Percentiles rank a stretch among this genome's conserved stretches.
phyloP scores from a whole-genome alignment of 2,888 invertebrate species.

The Notocelia uddmanniana region DNA sequence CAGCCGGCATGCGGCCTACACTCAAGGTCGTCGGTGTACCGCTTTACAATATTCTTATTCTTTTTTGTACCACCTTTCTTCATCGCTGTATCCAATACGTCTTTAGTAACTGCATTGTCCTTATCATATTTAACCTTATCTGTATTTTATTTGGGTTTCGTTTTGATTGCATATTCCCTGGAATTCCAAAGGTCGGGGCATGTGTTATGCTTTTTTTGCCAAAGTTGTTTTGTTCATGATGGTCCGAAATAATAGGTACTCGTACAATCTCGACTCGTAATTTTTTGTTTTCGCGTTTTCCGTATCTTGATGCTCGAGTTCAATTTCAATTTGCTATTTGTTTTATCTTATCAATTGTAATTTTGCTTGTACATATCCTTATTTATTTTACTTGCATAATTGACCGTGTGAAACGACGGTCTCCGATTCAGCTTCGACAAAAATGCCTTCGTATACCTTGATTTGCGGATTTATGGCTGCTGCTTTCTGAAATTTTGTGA shows the following conservation, averaged over 20 bases:
- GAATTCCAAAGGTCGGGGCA: constrained; percentile 81
- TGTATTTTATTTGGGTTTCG: constrained; percentile 46
- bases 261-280: constrained; percentile 41
- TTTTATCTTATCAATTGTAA: constrained; percentile 38
- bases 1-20: constrained; percentile 82
- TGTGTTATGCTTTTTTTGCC: constrained; percentile 79
- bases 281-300: constrained; percentile 23
- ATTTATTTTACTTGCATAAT: constrained; percentile 18
- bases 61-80: constrained; percentile 80
- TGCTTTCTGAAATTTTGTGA: no score
- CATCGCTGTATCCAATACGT: constrained; percentile 60
- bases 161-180: constrained; percentile 54
- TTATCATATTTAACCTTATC: constrained; percentile 55
- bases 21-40: constrained; percentile 82
- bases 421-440: no score
- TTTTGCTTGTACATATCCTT: constrained; percentile 19
- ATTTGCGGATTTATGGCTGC: no score
- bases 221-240: constrained; percentile 66
- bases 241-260: constrained; percentile 52
- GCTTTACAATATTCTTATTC: constrained; percentile 74
- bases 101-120: constrained; percentile 50
- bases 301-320: constrained; percentile 25
- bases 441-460: no score
- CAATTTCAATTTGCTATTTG: constrained; percentile 41
- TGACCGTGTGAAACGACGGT: no score